phyloP scores from a whole-genome alignment of 2,888 invertebrate species.

The Osmoderma eremita region DNA sequence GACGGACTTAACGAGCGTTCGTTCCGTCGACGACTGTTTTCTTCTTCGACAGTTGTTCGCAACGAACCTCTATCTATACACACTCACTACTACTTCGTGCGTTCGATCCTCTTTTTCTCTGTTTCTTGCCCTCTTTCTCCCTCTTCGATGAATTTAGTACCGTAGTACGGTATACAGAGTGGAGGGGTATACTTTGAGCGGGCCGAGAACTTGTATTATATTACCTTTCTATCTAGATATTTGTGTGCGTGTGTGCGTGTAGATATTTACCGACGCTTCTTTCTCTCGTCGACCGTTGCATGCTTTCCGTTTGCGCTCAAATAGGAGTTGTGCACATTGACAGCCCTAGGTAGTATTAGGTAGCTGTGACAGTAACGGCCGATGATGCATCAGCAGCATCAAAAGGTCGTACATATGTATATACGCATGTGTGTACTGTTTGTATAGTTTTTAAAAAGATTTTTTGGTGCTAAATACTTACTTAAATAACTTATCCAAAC shows the following conservation, averaged over 20 bases:
- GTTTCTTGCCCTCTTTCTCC: conserved; percentile 9
- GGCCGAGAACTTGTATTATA: conserved; percentile 31
- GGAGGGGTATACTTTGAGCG: conserved; percentile 2
- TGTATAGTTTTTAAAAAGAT: too few species aligned
- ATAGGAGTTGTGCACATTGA: conserved; percentile 21
- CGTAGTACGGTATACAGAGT: conserved; percentile 1
- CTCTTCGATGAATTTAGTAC: conserved; percentile 7
- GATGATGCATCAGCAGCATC: neutral
- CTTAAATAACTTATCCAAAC: too few species aligned
- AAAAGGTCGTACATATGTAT: too few species aligned
- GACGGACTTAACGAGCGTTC: conserved; percentile 34
- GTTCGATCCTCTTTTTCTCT: conserved; percentile 13
- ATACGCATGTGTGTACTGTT: too few species aligned
- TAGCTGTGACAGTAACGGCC: conserved; percentile 5
- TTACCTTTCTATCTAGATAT: conserved; percentile 28
- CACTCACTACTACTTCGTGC: conserved; percentile 9
- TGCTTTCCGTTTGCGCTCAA: conserved; percentile 12
- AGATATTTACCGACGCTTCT: neutral
- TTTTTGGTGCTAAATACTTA: too few species aligned
- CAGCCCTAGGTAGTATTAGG: conserved; percentile 11
- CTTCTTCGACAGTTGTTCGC: conserved; percentile 39
- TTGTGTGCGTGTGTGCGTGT: conserved; percentile 8
- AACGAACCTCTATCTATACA: conserved; percentile 36
- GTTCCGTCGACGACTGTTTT: conserved; percentile 38
- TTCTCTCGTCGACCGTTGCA: conserved; percentile 7